These are phyloP conservation scores for Ditylenchus dipsaci DNA, from an alignment of 1,140 invertebrate genomes.

Conservation along the genomic window DNA sequence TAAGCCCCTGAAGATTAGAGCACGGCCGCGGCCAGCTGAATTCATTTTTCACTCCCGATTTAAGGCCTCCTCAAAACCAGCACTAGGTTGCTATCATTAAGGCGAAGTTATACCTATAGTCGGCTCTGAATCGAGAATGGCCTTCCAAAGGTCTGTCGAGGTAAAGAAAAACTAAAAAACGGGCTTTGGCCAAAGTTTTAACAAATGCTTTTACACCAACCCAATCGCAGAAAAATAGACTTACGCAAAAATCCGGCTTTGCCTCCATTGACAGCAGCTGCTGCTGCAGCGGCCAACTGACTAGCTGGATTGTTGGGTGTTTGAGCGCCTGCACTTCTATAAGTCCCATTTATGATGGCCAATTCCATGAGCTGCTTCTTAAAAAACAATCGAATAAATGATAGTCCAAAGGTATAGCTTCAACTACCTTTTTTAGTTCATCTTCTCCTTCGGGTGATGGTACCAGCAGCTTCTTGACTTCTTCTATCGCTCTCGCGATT, in stretches of 20 bases:
- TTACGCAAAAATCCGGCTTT: not conserved
- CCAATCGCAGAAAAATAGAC: not conserved
- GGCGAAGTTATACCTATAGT: no score
- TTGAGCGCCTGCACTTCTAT: constrained; percentile 7
- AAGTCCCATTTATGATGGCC: constrained; percentile 98
- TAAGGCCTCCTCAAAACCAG: no score
- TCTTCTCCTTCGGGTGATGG: constrained; percentile 58
- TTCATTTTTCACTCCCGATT: no score
- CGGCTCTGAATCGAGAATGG: no score
- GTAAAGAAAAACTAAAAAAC: no score
- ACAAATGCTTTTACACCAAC: no score
- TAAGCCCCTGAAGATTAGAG: no score
- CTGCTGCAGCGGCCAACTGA: not conserved
- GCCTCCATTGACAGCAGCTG: not conserved
- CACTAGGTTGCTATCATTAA: no score
- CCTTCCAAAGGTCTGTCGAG: no score
- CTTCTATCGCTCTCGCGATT: constrained; percentile 86
- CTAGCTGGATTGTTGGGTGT: not conserved
- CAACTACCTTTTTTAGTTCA: constrained; percentile 57
- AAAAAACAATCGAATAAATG: no score
- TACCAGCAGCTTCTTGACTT: constrained; percentile 90
- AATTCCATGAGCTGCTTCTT: constrained; percentile 97
- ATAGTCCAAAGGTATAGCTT: constrained; percentile 54
- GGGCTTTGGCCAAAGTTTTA: no score
- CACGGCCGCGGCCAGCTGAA: no score